A percentile compares a stretch with the other conserved stretches of the same genome.
Evolutionary conservation across 2,888 invertebrate genomes (phyloP).

Genomic region (Cylindroiulus punctatus): DNA sequence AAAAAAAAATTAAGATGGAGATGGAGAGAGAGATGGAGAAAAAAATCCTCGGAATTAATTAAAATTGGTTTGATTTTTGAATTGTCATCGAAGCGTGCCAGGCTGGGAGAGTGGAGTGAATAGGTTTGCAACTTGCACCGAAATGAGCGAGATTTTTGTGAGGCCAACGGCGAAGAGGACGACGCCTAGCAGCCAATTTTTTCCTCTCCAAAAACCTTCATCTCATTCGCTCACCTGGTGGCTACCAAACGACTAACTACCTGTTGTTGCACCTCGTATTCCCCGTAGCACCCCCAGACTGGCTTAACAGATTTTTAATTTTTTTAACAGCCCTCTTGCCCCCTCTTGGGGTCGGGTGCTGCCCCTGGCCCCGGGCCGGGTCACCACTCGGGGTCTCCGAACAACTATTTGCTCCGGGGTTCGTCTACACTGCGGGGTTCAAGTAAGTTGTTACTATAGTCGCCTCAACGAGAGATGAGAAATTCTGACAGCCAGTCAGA

Average conservation of each 20-base stretch:
- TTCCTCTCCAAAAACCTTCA: neutral
- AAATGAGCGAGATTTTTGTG: conserved; percentile 32
- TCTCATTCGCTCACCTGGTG: conserved; percentile 37
- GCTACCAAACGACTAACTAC: conserved; percentile 40
- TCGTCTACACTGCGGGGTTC: too few relatives aligned
- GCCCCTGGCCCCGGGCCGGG: neutral
- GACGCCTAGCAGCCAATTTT: conserved; percentile 39
- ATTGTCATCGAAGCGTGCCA: conserved; percentile 26
- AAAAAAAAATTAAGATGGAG: too few relatives aligned
- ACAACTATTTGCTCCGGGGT: too few relatives aligned
- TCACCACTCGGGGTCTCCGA: neutral
- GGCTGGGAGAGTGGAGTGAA: neutral
- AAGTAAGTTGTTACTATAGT: too few relatives aligned
- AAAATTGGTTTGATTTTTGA: conserved; percentile 30
- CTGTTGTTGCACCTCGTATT: conserved; percentile 32
- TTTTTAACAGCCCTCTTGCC: conserved; percentile 15
- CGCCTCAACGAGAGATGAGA: too few relatives aligned
- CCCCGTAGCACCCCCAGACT: neutral
- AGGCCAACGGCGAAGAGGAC: conserved; percentile 12
- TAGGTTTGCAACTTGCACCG: neutral
- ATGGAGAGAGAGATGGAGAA: neutral
- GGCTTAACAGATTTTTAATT: conserved; percentile 1
- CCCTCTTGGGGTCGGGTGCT: neutral
- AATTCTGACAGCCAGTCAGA: too few relatives aligned
- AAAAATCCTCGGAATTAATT: neutral